phyloP scores from a whole-genome alignment of 1,140 invertebrate genomes.

The Heliothis virescens region DNA sequence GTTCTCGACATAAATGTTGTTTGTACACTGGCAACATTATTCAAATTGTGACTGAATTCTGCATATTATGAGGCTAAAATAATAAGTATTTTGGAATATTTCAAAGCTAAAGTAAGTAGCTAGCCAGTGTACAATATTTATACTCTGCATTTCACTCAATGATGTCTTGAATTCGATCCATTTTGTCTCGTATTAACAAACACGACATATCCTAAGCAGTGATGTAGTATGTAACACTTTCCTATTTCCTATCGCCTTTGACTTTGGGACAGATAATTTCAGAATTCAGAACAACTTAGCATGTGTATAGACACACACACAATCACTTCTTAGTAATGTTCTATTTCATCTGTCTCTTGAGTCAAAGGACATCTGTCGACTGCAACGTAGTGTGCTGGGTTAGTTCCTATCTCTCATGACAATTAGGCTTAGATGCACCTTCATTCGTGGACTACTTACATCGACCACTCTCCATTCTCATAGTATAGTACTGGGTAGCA shows the following conservation, averaged over 20 bases:
- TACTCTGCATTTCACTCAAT: background rate
- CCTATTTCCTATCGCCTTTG: background rate
- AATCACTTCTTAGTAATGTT: no score
- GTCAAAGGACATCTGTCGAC: background rate
- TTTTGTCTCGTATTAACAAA: background rate
- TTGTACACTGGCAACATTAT: background rate
- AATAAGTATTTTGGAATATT: no score
- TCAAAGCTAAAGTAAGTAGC: no score
- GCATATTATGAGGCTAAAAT: no score
- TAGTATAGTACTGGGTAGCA: background rate
- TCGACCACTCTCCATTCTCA: no score
- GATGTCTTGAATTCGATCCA: background rate
- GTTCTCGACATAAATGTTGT: background rate
- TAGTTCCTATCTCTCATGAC: background rate
- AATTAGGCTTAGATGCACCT: background rate
- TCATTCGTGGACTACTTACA: no score
- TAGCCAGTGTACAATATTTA: background rate
- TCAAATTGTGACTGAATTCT: background rate
- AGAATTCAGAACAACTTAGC: no score
- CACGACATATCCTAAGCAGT: background rate
- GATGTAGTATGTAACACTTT: background rate
- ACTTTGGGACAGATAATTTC: background rate
- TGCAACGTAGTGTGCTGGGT: slow-evolving; percentile 6
- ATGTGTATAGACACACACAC: no score
- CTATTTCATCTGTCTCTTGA: no score